Percentiles rank a stretch among this genome's conserved stretches.
These are phyloP conservation scores for Teinopalpus imperialis DNA, from an alignment of 2,888 invertebrate genomes.

Conservation along the genomic window DNA sequence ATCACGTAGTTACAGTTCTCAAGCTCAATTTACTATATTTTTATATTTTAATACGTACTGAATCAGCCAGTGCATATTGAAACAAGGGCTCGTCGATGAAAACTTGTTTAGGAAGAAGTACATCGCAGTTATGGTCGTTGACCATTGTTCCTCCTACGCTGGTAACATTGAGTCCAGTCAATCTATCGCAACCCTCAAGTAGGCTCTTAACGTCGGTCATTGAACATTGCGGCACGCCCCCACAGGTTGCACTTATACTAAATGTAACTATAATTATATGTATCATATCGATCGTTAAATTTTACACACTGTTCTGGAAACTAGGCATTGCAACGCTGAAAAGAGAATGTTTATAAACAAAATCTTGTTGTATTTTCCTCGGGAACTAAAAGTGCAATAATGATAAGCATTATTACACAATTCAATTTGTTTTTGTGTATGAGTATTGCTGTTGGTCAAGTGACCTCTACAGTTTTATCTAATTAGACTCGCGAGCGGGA, in stretches of 20 bases:
- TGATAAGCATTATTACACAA: too few relatives aligned
- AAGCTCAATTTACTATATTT: not conserved
- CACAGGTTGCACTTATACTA: conserved; percentile 34
- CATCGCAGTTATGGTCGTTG: conserved; percentile 74
- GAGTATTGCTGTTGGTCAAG: too few relatives aligned
- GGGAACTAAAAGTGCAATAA: too few relatives aligned
- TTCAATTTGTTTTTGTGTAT: too few relatives aligned
- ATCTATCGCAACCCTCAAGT: conserved; percentile 64
- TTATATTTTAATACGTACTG: conserved; percentile 42
- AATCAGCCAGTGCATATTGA: conserved; percentile 59
- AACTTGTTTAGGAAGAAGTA: conserved; percentile 69
- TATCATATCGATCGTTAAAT: conserved; percentile 8
- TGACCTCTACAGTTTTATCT: too few relatives aligned
- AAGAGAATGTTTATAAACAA: conserved; percentile 15
- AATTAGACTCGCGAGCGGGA: too few relatives aligned
- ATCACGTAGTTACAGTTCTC: not conserved
- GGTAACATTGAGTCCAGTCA: conserved; percentile 65
- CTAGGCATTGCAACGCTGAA: not conserved
- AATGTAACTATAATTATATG: conserved; percentile 5
- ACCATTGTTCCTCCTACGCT: conserved; percentile 69
- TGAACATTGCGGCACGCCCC: conserved; percentile 45
- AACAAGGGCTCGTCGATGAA: conserved; percentile 72
- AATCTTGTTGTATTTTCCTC: not conserved
- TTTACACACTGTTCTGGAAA: not conserved
- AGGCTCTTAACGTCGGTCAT: conserved; percentile 60